Conservation (phyloP, 1,140 invertebrate species). For the Platyscapa corneri region DNA sequence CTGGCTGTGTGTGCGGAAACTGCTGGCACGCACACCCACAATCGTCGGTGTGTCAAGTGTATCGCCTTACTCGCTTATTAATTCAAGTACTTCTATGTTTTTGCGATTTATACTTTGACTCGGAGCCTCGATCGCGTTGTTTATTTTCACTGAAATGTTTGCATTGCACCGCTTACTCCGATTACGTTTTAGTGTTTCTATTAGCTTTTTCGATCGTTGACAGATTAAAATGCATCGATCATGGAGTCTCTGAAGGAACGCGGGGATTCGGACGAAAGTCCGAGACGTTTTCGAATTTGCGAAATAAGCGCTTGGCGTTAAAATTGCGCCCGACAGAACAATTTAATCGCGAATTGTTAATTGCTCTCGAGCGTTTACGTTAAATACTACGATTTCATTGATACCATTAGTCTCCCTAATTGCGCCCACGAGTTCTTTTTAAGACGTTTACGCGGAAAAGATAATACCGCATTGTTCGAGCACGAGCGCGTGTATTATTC, state of each 20-base stretch:
- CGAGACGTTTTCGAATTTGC: too few species aligned
- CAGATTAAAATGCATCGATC: too few species aligned
- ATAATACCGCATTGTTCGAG: not conserved
- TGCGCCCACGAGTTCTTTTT: not conserved
- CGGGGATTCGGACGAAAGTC: too few species aligned
- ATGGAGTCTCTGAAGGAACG: too few species aligned
- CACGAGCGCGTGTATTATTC: not conserved
- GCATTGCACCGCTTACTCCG: too few species aligned
- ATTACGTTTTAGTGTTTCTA: not conserved
- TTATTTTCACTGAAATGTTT: too few species aligned
- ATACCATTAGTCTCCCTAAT: not conserved
- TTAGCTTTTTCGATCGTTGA: not conserved
- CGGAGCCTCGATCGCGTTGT: too few species aligned
- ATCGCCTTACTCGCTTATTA: not conserved
- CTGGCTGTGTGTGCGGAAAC: not conserved
- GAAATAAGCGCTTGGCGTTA: too few species aligned
- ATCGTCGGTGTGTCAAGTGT: not conserved
- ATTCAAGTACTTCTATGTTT: not conserved
- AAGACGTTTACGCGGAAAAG: not conserved
- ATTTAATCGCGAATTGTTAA: too few species aligned
- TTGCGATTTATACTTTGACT: too few species aligned
- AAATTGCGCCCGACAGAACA: too few species aligned
- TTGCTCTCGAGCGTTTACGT: not conserved
- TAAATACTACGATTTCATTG: not conserved
- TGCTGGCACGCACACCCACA: not conserved